A percentile compares a stretch with the other conserved stretches of the same genome.
These are phyloP conservation scores for Uropetala carovei DNA, from an alignment of 2,888 invertebrate species.

Conservation along the genomic window DNA sequence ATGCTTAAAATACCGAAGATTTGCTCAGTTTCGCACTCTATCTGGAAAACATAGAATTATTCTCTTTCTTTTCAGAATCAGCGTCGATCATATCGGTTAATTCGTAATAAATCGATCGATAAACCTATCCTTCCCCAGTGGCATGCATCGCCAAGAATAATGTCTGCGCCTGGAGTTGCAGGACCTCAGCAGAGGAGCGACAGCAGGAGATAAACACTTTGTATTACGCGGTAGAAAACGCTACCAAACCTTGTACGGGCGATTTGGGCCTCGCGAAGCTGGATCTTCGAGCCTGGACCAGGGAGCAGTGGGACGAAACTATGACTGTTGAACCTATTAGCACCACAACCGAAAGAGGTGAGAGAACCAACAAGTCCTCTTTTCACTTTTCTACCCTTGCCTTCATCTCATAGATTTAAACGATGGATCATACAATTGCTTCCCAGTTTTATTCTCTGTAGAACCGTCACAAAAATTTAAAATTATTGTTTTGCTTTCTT, in stretches of 20 bases:
- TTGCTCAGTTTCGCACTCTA: not conserved
- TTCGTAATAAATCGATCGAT: not conserved
- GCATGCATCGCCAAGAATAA: conserved; percentile 73
- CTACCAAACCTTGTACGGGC: not conserved
- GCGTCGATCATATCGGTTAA: conserved; percentile 34
- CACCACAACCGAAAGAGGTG: not conserved
- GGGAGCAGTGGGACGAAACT: not conserved
- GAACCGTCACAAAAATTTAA: too few relatives aligned
- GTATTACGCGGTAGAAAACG: not conserved
- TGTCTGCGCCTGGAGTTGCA: conserved; percentile 75
- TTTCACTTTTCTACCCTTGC: not conserved
- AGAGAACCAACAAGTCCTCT: not conserved
- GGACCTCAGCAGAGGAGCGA: conserved; percentile 70
- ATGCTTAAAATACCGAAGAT: too few relatives aligned
- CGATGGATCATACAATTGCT: too few relatives aligned
- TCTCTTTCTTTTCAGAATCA: not conserved
- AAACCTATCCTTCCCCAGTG: conserved; percentile 71
- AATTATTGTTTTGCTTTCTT: too few relatives aligned
- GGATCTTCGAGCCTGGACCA: not conserved
- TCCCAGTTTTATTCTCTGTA: too few relatives aligned
- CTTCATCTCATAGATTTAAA: too few relatives aligned
- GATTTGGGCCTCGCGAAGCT: not conserved
- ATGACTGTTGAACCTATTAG: not conserved
- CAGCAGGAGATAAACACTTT: conserved; percentile 71
- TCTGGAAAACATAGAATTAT: not conserved